phyloP scores from a whole-genome alignment of 2,888 invertebrate species.

The Heliconius aoede region DNA sequence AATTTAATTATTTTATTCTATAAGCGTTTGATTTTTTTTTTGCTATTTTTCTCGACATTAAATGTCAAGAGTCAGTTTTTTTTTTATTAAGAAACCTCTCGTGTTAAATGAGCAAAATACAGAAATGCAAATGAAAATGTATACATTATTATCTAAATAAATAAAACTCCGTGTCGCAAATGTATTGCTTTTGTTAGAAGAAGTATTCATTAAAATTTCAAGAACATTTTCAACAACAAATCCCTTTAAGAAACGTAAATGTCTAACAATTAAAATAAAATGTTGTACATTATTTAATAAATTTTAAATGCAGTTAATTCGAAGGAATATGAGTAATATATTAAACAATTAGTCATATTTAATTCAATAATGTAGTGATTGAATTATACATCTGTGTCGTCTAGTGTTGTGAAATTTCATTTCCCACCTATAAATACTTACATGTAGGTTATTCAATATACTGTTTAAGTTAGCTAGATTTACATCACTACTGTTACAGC shows the following conservation, averaged over 20 bases:
- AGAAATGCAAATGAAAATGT: background rate
- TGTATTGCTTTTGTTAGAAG: background rate
- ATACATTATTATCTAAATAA: background rate
- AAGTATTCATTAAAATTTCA: background rate
- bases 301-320: background rate
- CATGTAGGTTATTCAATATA: slow-evolving; percentile 20
- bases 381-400: background rate
- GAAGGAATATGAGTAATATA: slow-evolving; percentile 2
- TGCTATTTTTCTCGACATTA: background rate
- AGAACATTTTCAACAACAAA: too few relatives aligned
- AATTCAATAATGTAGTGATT: background rate
- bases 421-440: background rate
- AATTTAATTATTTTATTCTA: slow-evolving; percentile 1
- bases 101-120: background rate
- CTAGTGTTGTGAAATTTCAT: background rate
- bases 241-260: background rate
- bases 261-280: background rate
- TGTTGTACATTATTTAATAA: background rate
- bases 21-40: slow-evolving; percentile 7
- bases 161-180: background rate
- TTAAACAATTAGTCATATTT: background rate
- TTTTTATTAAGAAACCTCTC: background rate
- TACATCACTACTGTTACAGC: slow-evolving; percentile 41
- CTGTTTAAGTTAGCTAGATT: slow-evolving; percentile 31
- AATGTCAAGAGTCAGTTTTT: slow-evolving; percentile 1